Evolutionary conservation across 1,140 invertebrate genomes (phyloP).

Genomic region (Drosophila athabasca): DNA sequence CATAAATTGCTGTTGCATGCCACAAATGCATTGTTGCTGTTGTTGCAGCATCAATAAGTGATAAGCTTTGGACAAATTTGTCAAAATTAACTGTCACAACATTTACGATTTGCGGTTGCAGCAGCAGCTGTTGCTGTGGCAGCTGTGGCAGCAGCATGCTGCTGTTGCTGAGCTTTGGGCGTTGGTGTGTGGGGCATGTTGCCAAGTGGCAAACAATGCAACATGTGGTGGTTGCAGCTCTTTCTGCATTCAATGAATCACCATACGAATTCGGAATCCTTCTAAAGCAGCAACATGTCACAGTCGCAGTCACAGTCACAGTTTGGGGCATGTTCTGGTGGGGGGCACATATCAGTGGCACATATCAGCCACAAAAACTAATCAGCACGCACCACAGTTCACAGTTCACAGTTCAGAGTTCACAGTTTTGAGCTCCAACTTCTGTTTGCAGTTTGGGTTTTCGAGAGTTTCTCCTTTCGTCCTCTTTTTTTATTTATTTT

Average conservation of each 20-base stretch:
- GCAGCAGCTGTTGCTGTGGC: slow-evolving; percentile 26
- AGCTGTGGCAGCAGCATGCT: slow-evolving; percentile 8
- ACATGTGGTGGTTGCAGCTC: too few relatives aligned
- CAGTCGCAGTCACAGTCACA: too few relatives aligned
- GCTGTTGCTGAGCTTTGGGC: too few relatives aligned
- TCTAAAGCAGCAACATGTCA: too few relatives aligned
- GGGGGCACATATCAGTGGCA: not conserved
- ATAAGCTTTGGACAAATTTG: slow-evolving; percentile 72
- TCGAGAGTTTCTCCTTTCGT: slow-evolving; percentile 8
- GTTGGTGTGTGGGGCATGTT: too few relatives aligned
- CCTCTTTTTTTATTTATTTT: too few relatives aligned
- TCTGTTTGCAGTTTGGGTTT: slow-evolving; percentile 19
- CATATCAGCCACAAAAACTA: slow-evolving; percentile 53
- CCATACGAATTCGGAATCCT: too few relatives aligned
- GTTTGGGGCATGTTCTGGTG: too few relatives aligned
- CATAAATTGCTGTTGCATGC: slow-evolving; percentile 26
- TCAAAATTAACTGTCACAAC: slow-evolving; percentile 74
- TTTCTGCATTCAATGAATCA: too few relatives aligned
- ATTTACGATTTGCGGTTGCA: slow-evolving; percentile 63
- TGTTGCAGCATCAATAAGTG: slow-evolving; percentile 63
- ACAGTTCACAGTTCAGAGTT: not conserved
- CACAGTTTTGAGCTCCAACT: slow-evolving; percentile 20
- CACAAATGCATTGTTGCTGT: slow-evolving; percentile 13
- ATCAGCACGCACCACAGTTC: slow-evolving; percentile 52
- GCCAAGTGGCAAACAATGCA: too few relatives aligned